phyloP scores from a whole-genome alignment of 2,797 vertebrate species.

The Yasuhikotakia modesta region DNA sequence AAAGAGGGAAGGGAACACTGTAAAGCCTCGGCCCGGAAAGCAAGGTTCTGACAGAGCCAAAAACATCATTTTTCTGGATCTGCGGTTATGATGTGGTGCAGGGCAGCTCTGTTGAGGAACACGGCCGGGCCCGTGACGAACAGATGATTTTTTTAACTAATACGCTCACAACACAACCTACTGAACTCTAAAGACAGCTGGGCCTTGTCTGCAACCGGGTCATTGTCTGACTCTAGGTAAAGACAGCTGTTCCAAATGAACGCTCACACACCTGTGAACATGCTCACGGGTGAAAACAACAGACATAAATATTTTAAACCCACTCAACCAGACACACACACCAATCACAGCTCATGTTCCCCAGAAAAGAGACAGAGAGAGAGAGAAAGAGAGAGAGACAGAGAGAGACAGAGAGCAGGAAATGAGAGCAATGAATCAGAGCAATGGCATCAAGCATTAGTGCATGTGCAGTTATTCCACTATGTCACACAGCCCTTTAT shows the following conservation, averaged over 20 bases:
- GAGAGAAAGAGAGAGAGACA: slow-evolving; percentile 67
- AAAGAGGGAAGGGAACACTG: not conserved
- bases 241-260: slow-evolving; percentile 34
- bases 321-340: not conserved
- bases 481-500: slow-evolving; percentile 31
- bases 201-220: slow-evolving; percentile 12
- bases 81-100: slow-evolving; percentile 12
- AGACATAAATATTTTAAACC: slow-evolving; percentile 46
- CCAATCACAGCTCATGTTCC: slow-evolving; percentile 24
- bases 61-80: slow-evolving; percentile 14
- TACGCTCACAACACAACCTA: not conserved
- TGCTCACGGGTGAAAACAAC: slow-evolving; percentile 21
- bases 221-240: slow-evolving; percentile 28
- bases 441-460: slow-evolving; percentile 36
- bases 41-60: not conserved
- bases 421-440: slow-evolving; percentile 43
- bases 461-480: slow-evolving; percentile 34
- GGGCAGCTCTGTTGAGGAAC: slow-evolving; percentile 19
- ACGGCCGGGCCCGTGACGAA: not conserved
- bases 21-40: not conserved
- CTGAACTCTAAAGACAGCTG: slow-evolving; percentile 4
- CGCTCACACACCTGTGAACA: slow-evolving; percentile 45
- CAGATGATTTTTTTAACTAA: slow-evolving; percentile 11
- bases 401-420: slow-evolving; percentile 32
- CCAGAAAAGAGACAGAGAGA: slow-evolving; percentile 28